phyloP scores from a whole-genome alignment of 1,140 invertebrate species.

The Drosophila paulistorum region DNA sequence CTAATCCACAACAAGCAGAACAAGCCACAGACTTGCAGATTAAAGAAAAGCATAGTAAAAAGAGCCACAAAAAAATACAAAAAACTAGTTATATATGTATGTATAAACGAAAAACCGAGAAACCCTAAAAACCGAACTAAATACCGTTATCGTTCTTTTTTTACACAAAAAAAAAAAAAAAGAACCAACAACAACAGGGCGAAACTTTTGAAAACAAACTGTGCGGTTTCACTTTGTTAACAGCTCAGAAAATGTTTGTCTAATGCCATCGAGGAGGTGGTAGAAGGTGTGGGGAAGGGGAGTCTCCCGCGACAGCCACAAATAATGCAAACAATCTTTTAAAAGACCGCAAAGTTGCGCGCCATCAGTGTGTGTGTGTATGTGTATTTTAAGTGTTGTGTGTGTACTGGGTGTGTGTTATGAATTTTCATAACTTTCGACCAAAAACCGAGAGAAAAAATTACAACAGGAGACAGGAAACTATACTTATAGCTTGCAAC shows the following conservation, averaged over 20 bases:
- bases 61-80: constrained; percentile 49
- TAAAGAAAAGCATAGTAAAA: constrained; percentile 19
- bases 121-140: constrained; percentile 71
- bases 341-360: constrained; percentile 78
- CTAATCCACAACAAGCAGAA: constrained; percentile 42
- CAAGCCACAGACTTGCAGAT: background rate
- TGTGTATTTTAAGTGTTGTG: constrained; percentile 13
- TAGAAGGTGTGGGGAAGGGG: constrained; percentile 19
- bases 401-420: constrained; percentile 39
- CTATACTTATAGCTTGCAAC: constrained; percentile 34
- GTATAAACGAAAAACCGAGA: constrained; percentile 38
- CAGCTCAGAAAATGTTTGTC: constrained; percentile 76
- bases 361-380: constrained; percentile 45
- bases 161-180: constrained; percentile 42
- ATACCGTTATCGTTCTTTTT: constrained; percentile 70
- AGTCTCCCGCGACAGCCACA: constrained; percentile 62
- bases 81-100: constrained; percentile 10
- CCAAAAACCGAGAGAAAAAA: constrained; percentile 30
- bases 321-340: constrained; percentile 81
- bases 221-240: constrained; percentile 81
- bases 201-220: constrained; percentile 77
- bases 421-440: constrained; percentile 66
- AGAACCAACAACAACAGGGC: constrained; percentile 38
- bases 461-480: constrained; percentile 25
- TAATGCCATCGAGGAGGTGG: constrained; percentile 24